Evolutionary conservation across 2,113 vertebrate species (phyloP).

Genomic region (Holacanthus passer): DNA sequence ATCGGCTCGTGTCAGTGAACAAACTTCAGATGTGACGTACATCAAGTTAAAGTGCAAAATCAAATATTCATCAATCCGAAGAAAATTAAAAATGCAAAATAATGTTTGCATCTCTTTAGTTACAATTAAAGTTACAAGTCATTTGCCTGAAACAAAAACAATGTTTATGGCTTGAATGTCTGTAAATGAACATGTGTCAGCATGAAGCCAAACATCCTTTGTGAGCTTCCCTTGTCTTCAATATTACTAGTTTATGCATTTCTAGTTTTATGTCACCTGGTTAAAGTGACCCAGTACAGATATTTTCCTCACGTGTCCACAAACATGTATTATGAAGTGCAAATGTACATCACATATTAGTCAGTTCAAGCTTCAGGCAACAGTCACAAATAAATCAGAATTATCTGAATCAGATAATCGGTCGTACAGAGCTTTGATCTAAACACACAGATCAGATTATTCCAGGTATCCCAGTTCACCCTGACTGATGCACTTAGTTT

Average conservation of each 20-base stretch:
- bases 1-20: neutral
- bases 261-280: neutral
- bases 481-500: neutral
- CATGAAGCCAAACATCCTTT: neutral
- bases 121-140: neutral
- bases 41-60: conserved; percentile 50
- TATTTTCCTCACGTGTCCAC: neutral
- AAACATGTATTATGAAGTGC: neutral
- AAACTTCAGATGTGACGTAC: neutral
- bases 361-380: neutral
- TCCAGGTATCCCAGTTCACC: neutral
- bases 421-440: neutral
- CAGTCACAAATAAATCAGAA: neutral
- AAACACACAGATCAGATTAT: neutral
- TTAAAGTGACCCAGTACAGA: neutral
- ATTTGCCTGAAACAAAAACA: conserved; percentile 10
- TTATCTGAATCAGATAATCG: neutral
- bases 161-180: neutral
- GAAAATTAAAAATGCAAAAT: neutral
- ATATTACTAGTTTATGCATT: neutral
- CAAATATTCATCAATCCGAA: neutral
- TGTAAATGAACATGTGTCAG: neutral
- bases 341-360: neutral
- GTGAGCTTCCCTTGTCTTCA: neutral
- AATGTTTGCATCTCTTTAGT: neutral